Percentiles rank a stretch among this genome's conserved stretches.
phyloP scores from a whole-genome alignment of 2,888 invertebrate genomes.

The Octonoba sinensis region DNA sequence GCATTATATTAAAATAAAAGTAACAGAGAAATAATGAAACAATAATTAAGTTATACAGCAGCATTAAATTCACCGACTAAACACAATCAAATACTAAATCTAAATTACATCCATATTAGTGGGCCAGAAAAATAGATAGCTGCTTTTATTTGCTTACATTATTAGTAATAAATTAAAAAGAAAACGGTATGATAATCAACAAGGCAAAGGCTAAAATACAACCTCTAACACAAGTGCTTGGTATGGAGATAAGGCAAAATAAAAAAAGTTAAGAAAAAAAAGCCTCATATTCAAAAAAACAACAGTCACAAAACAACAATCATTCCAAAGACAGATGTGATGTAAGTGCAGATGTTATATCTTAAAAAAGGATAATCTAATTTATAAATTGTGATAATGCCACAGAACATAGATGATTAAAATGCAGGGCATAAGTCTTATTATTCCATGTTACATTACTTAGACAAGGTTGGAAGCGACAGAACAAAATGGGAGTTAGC shows the following conservation, averaged over 20 bases:
- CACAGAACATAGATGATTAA: conserved; percentile 5
- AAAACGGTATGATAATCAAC: neutral
- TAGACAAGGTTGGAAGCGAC: conserved; percentile 42
- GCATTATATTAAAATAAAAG: too few species aligned
- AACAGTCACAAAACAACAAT: conserved; percentile 38
- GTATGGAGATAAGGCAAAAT: neutral
- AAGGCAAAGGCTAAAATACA: conserved; percentile 31
- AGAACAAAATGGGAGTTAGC: conserved; percentile 49
- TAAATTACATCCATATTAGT: too few species aligned
- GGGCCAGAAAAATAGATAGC: too few species aligned
- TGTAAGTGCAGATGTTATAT: conserved; percentile 35
- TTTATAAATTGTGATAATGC: conserved; percentile 5
- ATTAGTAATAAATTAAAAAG: too few species aligned
- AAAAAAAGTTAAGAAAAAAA: neutral
- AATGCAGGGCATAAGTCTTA: conserved; percentile 21
- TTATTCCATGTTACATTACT: conserved; percentile 10
- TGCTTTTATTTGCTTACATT: too few species aligned
- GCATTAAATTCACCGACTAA: too few species aligned
- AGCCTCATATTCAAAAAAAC: conserved; percentile 9
- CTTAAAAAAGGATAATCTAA: conserved; percentile 3
- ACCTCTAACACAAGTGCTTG: neutral
- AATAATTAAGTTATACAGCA: too few species aligned
- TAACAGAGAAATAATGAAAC: too few species aligned
- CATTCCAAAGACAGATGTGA: conserved; percentile 33
- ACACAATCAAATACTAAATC: too few species aligned